A percentile compares a stretch with the other conserved stretches of the same genome.
These are phyloP conservation scores for Syngnathus scovelli DNA, from an alignment of 2,113 vertebrate genomes.

Conservation along the genomic window DNA sequence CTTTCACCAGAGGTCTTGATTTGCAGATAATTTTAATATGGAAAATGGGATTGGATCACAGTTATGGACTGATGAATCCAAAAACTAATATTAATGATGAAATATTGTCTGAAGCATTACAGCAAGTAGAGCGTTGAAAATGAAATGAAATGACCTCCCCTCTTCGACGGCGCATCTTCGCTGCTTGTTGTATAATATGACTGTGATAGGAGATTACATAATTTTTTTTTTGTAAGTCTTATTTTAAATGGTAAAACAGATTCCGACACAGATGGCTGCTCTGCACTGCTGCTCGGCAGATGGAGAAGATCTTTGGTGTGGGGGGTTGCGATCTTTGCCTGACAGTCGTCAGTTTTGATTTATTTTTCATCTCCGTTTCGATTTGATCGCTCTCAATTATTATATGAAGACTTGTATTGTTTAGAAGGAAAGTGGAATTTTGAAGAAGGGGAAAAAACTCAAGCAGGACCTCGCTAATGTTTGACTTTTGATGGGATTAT, in stretches of 20 bases:
- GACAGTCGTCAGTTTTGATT: neutral
- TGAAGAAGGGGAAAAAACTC: neutral
- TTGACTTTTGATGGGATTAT: slow-evolving; percentile 63
- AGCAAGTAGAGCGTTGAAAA: slow-evolving; percentile 33
- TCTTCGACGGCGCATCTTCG: slow-evolving; percentile 4
- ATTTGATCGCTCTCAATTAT: neutral
- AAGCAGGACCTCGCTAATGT: slow-evolving; percentile 8
- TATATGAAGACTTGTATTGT: neutral
- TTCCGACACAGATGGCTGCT: slow-evolving; percentile 66
- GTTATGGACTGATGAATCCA: slow-evolving; percentile 15
- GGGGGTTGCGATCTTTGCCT: neutral
- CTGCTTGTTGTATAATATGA: slow-evolving; percentile 25
- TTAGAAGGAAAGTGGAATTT: neutral
- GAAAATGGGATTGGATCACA: slow-evolving; percentile 23
- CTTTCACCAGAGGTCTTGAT: neutral
- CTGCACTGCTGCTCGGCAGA: slow-evolving; percentile 64
- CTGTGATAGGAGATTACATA: slow-evolving; percentile 35
- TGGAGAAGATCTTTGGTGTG: slow-evolving; percentile 62
- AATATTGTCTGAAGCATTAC: slow-evolving; percentile 33
- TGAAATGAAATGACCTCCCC: slow-evolving; percentile 33
- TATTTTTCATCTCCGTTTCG: neutral
- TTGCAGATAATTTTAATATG: slow-evolving; percentile 26
- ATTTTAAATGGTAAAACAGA: slow-evolving; percentile 58
- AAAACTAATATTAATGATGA: slow-evolving; percentile 8
- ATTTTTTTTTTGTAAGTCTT: slow-evolving; percentile 17